Conservation (phyloP, 2,797 vertebrate species). For the Carcharodon carcharias region DNA sequence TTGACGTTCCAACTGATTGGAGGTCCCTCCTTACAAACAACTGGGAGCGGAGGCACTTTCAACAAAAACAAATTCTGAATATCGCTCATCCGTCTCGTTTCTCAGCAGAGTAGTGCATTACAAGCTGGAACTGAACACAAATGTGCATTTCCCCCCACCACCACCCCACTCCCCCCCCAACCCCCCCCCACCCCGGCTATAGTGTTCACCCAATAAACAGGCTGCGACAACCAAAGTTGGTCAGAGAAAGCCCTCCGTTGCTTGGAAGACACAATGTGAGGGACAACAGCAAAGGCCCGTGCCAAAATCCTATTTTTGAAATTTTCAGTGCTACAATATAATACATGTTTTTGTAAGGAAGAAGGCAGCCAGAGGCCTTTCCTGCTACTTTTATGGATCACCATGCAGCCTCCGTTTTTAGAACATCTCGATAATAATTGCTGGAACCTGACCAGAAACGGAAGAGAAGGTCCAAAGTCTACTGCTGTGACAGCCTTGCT, state of each 20-base stretch:
- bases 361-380: slow-evolving; percentile 78
- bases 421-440: slow-evolving; percentile 56
- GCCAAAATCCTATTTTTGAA: slow-evolving; percentile 28
- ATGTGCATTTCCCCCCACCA: too few relatives aligned
- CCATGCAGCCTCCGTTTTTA: slow-evolving; percentile 64
- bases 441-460: slow-evolving; percentile 62
- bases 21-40: not conserved
- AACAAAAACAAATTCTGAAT: not conserved
- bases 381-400: slow-evolving; percentile 69
- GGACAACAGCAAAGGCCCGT: not conserved
- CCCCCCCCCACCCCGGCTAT: too few relatives aligned
- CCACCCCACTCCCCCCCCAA: too few relatives aligned
- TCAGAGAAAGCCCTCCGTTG: not conserved
- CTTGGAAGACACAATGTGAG: not conserved
- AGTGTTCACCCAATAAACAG: not conserved
- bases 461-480: slow-evolving; percentile 59
- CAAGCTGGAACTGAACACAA: not conserved
- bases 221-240: not conserved
- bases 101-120: too few relatives aligned
- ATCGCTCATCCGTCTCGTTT: not conserved
- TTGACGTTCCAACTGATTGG: not conserved
- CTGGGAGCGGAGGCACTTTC: too few relatives aligned
- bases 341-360: slow-evolving; percentile 76
- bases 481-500: slow-evolving; percentile 60
- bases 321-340: slow-evolving; percentile 54